Evolutionary conservation across 2,888 invertebrate species (phyloP).

Genomic region (Galerucella calmariensis): DNA sequence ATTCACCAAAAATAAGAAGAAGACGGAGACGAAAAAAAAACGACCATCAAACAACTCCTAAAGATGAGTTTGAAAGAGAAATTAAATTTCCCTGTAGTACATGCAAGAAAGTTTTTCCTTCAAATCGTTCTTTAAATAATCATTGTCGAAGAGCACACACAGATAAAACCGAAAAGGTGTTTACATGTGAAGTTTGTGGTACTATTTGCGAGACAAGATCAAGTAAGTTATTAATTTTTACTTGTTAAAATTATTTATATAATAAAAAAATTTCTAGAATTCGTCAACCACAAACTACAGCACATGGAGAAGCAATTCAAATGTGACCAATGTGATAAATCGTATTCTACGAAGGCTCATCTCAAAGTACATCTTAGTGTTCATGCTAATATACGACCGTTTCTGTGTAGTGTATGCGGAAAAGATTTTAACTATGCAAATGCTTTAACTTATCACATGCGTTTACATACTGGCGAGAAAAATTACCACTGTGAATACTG

Average conservation of each 20-base stretch:
- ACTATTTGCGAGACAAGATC: slow-evolving; percentile 45
- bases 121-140: slow-evolving; percentile 29
- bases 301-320: slow-evolving; percentile 67
- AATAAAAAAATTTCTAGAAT: slow-evolving; percentile 36
- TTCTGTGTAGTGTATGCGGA: slow-evolving; percentile 82
- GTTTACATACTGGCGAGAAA: slow-evolving; percentile 54
- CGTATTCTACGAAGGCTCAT: slow-evolving; percentile 75
- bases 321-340: slow-evolving; percentile 75
- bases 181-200: slow-evolving; percentile 53
- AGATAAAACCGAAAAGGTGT: slow-evolving; percentile 33
- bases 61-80: slow-evolving; percentile 40
- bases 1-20: slow-evolving; percentile 13
- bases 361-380: slow-evolving; percentile 81
- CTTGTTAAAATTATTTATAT: background rate
- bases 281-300: slow-evolving; percentile 54
- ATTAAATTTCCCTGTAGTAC: slow-evolving; percentile 39
- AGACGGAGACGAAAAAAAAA: slow-evolving; percentile 22
- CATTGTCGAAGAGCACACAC: slow-evolving; percentile 44
- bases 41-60: background rate
- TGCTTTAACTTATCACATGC: slow-evolving; percentile 55
- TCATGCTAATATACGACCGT: slow-evolving; percentile 80
- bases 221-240: slow-evolving; percentile 28
- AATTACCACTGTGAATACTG: slow-evolving; percentile 54
- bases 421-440: slow-evolving; percentile 87
- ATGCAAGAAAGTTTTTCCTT: slow-evolving; percentile 43